A percentile compares a stretch with the other conserved stretches of the same genome.
Evolutionary conservation across 2,113 vertebrate genomes (phyloP).

Genomic region (Sebastes fasciatus): DNA sequence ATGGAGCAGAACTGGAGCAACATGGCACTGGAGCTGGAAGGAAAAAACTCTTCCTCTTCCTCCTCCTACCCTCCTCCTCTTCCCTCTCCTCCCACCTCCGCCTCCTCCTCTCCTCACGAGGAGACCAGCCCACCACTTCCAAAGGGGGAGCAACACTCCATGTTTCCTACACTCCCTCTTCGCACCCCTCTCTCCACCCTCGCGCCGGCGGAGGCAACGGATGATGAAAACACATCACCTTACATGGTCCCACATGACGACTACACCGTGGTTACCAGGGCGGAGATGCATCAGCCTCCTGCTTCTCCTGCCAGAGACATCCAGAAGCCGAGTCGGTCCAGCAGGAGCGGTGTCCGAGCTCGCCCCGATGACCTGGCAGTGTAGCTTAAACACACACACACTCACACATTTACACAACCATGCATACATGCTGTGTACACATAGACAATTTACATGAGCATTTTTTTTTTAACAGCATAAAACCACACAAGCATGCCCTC

Average conservation of each 20-base stretch:
- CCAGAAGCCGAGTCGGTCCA: slow-evolving; percentile 85
- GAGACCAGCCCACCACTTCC: slow-evolving; percentile 47
- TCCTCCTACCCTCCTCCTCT: slow-evolving; percentile 67
- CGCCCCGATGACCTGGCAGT: slow-evolving; percentile 91
- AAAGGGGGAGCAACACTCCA: slow-evolving; percentile 67
- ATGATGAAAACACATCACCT: slow-evolving; percentile 58
- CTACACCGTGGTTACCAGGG: slow-evolving; percentile 77
- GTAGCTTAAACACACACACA: slow-evolving; percentile 78
- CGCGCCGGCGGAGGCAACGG: slow-evolving; percentile 45
- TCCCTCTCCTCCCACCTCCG: slow-evolving; percentile 46
- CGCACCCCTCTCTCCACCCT: slow-evolving; percentile 67
- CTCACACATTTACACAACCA: slow-evolving; percentile 24
- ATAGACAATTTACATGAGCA: slow-evolving; percentile 13
- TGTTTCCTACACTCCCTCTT: slow-evolving; percentile 67
- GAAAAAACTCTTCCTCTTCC: slow-evolving; percentile 62
- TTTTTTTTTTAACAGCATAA: slow-evolving; percentile 1
- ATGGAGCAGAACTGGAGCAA: slow-evolving; percentile 88
- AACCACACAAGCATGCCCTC: slow-evolving; percentile 22
- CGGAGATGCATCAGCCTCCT: slow-evolving; percentile 88
- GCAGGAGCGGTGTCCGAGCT: slow-evolving; percentile 85
- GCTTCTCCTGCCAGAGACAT: slow-evolving; percentile 72
- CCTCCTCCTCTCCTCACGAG: slow-evolving; percentile 73
- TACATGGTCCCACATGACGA: slow-evolving; percentile 29
- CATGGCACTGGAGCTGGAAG: slow-evolving; percentile 77
- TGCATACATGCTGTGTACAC: slow-evolving; percentile 37